Base-by-base conservation (phyloP, 2,797 vertebrate genomes). In the Schizopygopsis pylzovi region DNA sequence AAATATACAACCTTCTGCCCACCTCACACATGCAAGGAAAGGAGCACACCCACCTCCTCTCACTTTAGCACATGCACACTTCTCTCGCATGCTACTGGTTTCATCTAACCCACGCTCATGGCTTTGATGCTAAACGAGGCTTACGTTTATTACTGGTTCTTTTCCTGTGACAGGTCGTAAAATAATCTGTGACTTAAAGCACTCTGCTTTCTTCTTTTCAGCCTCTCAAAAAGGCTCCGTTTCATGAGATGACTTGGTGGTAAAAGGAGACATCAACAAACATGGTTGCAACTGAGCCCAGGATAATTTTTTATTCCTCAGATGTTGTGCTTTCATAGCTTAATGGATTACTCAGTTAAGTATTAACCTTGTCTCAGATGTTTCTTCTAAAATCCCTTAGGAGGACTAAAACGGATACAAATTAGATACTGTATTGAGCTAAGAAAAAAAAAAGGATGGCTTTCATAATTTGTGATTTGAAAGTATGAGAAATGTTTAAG, bases 1-100 rank as follows among this genome's bases (percentile, higher is more conserved):
- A 90, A 90, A 90, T 88, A 89, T 84, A 90, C 90, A 89, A 22
- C 25, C 73, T 84, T 81, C 80, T 83, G 70, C 79, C 84, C 82
- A 82, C 80, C 82, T 83, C 81, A 83, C 86, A 89, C 78, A 84
- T 67, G 82, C 84, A 73, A 52, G 22, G 43, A 81, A 78, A 85
- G 65, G 22, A 71, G 83, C 43, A 63, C 81, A 79, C 84, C 63
- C 61, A 71, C 79, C 68, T 82, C 45, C 41, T 67, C 73, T 80
- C 81, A 77, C 73, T 76, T 54, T 83, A 84, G 49, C 61, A 82
- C 80, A 71, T 81, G 59, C 25, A 85, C 49, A 73, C 71, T 39
- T 68, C 78, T 49, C 56, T n/a, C 56, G 70, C 82, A 63, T 59
- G 85, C 75, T 82, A 82, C 81, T 16, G 71, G 67, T 83, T 82